Evolutionary conservation across 1,140 invertebrate species (phyloP), one percentile per base, ranked within the genome.

Genomic region (Nymphalis io): DNA sequence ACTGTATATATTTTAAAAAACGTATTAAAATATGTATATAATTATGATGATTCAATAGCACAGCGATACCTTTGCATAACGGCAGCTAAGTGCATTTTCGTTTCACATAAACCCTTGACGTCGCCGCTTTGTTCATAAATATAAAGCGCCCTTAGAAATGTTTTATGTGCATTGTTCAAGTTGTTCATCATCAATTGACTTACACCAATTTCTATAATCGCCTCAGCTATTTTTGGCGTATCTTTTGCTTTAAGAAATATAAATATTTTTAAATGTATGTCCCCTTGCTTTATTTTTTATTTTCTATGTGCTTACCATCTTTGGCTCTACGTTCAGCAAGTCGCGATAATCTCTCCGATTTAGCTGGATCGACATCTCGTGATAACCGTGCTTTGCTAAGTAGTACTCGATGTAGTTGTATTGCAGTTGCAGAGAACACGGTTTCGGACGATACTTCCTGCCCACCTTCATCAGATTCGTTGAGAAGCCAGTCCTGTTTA

Each of bases 271-370:
- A 1, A 48, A 16, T 16, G 44, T n/a, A 16, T 16, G 16, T 5
- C 4, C 4, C 18, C 0, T 48, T n/a, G 8, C 46, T 18, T 48
- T 48, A 18, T n/a, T 20, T 48, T 20, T 0, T 48, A 8, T n/a
- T 44, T 44, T n/a, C 42, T 48, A 18, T 11, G 12, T 42, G 1
- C 46, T 79, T 44, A 93, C 93, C 90, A 84, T 93, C 93, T 51
- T 69, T 81, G 2, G 93, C 93, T 66, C 92, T 83, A 66, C 91
- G 82, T 38, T 93, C 82, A 2, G 93, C 93, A 6, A 93, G 74
- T 1, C 85, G 79, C 11, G 91, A 90, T 2, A 92, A 76, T 58
- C 89, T 84, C 11, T 93, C 83, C 1, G 93, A 90, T 55, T 90
- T 81, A 0, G 84, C 70, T 0, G 89, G 74, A 72, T 93, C 87